Conservation (phyloP, 1,140 invertebrate species). For the Aphaenogaster rudis region DNA sequence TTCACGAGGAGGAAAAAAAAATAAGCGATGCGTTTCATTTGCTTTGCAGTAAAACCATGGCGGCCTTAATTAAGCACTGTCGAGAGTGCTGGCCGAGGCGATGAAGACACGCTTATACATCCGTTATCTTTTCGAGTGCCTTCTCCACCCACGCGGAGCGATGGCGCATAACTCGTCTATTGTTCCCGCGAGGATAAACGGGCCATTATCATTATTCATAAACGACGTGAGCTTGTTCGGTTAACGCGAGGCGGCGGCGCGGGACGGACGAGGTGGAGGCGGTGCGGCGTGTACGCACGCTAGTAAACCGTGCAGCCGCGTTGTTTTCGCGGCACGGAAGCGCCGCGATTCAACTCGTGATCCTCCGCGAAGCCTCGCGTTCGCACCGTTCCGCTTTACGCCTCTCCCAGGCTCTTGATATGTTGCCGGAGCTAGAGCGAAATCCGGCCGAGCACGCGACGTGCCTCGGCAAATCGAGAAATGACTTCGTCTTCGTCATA, state of each 20-base stretch:
- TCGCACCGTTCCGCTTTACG: slow-evolving; percentile 42
- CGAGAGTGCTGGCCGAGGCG: slow-evolving; percentile 25
- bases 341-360: slow-evolving; percentile 57
- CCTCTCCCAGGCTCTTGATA: slow-evolving; percentile 47
- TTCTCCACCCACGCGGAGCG: slow-evolving; percentile 60
- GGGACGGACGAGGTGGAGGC: background rate
- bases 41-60: slow-evolving; percentile 43
- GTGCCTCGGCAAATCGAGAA: slow-evolving; percentile 62
- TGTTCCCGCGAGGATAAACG: slow-evolving; percentile 75
- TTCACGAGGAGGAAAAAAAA: slow-evolving; percentile 40
- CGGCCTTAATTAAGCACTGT: slow-evolving; percentile 72
- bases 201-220: slow-evolving; percentile 78
- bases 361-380: slow-evolving; percentile 40
- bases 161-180: slow-evolving; percentile 73
- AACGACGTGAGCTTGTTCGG: slow-evolving; percentile 73
- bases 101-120: slow-evolving; percentile 73
- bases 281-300: slow-evolving; percentile 30
- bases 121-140: slow-evolving; percentile 74
- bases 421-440: slow-evolving; percentile 37
- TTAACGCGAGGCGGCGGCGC: slow-evolving; percentile 49
- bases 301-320: slow-evolving; percentile 47
- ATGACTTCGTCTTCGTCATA: slow-evolving; percentile 62
- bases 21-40: slow-evolving; percentile 43
- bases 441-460: slow-evolving; percentile 58
- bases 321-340: slow-evolving; percentile 60